Conservation (phyloP, 2,797 vertebrate genomes). For the Echeneis naucrates region DNA sequence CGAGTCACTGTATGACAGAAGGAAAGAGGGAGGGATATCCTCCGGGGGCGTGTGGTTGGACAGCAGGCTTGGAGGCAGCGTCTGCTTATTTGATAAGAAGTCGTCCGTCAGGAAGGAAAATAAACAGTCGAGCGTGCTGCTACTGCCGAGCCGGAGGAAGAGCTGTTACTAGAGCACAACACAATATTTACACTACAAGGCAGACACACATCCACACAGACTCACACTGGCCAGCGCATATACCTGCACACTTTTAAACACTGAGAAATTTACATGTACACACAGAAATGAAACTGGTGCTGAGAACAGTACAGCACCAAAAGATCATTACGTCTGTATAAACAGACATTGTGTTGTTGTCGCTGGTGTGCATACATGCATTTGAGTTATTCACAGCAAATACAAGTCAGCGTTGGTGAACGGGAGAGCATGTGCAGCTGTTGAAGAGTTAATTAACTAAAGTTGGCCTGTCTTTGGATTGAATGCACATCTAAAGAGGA, state of each 20-base stretch:
- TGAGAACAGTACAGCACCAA: slow-evolving; percentile 14
- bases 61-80: slow-evolving; percentile 70
- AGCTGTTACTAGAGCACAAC: slow-evolving; percentile 86
- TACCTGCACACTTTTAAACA: slow-evolving; percentile 64
- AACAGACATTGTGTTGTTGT: slow-evolving; percentile 26
- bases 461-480: not conserved
- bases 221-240: slow-evolving; percentile 42
- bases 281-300: slow-evolving; percentile 45
- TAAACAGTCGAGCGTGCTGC: slow-evolving; percentile 83
- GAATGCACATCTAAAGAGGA: not conserved
- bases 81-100: slow-evolving; percentile 90
- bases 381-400: not conserved
- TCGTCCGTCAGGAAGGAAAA: slow-evolving; percentile 86
- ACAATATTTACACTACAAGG: slow-evolving; percentile 85
- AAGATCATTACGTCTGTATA: slow-evolving; percentile 32
- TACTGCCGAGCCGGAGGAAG: slow-evolving; percentile 79
- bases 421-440: too few species aligned
- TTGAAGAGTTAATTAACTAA: not conserved
- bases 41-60: slow-evolving; percentile 74
- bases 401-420: too few species aligned
- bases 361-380: not conserved
- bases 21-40: slow-evolving; percentile 69
- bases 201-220: slow-evolving; percentile 60
- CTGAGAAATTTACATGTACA: slow-evolving; percentile 41
- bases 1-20: slow-evolving; percentile 21